These are phyloP conservation scores for Hemicordylus capensis DNA, from an alignment of 2,113 vertebrate genomes.

Conservation along the genomic window DNA sequence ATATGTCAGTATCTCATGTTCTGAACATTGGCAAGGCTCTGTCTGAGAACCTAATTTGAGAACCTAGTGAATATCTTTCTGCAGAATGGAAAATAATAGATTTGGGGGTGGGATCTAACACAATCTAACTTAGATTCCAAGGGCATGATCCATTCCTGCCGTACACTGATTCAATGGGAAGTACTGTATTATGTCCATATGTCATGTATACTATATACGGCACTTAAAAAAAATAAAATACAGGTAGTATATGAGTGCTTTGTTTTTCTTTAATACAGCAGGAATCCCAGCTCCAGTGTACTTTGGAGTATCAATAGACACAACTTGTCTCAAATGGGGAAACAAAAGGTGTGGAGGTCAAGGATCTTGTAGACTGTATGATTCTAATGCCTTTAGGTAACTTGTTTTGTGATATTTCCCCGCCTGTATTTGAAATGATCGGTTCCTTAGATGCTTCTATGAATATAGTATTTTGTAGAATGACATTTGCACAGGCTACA, in stretches of 20 bases:
- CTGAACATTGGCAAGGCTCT: too few species aligned
- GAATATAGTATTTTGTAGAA: background rate
- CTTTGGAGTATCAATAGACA: slow-evolving; percentile 91
- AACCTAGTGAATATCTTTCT: background rate
- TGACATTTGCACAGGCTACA: too few species aligned
- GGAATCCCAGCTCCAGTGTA: slow-evolving; percentile 95
- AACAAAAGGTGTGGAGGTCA: slow-evolving; percentile 85
- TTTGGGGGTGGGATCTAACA: background rate
- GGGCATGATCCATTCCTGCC: background rate
- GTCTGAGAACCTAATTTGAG: too few species aligned
- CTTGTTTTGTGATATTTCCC: background rate
- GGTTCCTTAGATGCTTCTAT: background rate
- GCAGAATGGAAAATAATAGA: background rate
- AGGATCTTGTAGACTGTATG: slow-evolving; percentile 92
- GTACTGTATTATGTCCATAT: background rate
- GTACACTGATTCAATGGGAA: background rate
- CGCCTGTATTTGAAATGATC: background rate
- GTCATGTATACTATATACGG: too few species aligned
- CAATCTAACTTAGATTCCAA: background rate
- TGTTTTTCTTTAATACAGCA: slow-evolving; percentile 72
- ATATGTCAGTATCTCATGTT: too few species aligned
- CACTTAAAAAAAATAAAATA: background rate
- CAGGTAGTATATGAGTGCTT: background rate
- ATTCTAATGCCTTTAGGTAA: slow-evolving; percentile 90
- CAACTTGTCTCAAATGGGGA: slow-evolving; percentile 92